Evolutionary conservation across 2,797 vertebrate species (phyloP), one percentile per base, ranked within the genome.

Genomic region (Macropus fuliginosus): DNA sequence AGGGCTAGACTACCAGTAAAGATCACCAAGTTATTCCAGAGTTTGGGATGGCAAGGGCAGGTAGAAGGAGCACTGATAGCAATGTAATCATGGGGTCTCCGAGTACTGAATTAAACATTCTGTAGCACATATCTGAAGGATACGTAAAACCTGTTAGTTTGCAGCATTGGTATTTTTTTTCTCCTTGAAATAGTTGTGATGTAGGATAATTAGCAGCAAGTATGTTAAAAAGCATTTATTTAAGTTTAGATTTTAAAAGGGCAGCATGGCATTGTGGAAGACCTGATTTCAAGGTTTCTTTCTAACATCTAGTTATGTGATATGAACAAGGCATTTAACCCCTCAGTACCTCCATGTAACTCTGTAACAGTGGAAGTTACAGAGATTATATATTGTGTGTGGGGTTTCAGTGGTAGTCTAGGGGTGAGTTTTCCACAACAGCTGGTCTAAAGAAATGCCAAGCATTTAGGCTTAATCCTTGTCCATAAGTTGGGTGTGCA

Each of bases 81-180:
- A 24, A 6, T 40, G 18, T 40, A 81, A 46, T 24, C 66, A 74
- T 81, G n/a, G 13, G n/a, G 18, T 46, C 18, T 21, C 28, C 9
- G 24, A 81, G 5, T 81, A 81, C 46, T 40, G 14, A 74, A 74
- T 40, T 81, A 46, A 81, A 81, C 11, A 46, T 81, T 81, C n/a
- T 46, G 9, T 21, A 40, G 1, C 18, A 81, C 18, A 24, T 6
- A 21, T 81, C n/a, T 46, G 24, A 40, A 14, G n/a, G 18, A 21
- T 66, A n/a, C n/a, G 66, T 40, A 74, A 50, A 0, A 54, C 11
- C 24, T 91, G 1, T 92, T 94, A 10, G 5, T 91, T 94, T 92
- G 1, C 40, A 91, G 18, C 59, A 50, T 66, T 94, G 8, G 46
- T 31, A 24, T 59, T 94, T 81, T 96, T 96, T 28, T 92, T 55